Base-by-base conservation (phyloP, 2,113 vertebrate species). In the Campylorhamphus procurvoides region DNA sequence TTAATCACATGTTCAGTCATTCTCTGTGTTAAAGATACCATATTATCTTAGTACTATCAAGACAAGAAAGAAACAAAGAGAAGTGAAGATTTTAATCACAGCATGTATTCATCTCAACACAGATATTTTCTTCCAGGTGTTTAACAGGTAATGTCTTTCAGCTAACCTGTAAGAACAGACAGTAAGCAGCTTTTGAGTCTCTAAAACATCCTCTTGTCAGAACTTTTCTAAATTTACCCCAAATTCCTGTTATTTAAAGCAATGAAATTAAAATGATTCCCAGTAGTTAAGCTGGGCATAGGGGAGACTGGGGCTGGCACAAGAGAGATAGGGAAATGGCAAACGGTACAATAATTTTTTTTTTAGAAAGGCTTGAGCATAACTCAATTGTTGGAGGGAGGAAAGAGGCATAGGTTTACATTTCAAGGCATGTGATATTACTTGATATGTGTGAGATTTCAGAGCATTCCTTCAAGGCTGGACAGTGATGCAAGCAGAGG, bases 241-340 rank as follows among this genome's bases (percentile, higher is more conserved):
- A 86, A 59, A 59, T 42, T 42, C n/a, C 31, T 66, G 18, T 40
- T 59, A 46, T 42, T 67, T 77, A 35, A 72, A 82, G 53, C 24
- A 67, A 27, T 24, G 40, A 72, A 77, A 72, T 33, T 8, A 72
- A 72, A 60, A 55, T 50, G 3, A 37, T 62, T 83, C 27, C 40
- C 14, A 22, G 37, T 14, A 60, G 12, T 29, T 53, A 79, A 60
- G 40, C 14, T 66, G 18, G 11, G 12, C 14, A 10, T 27, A 63
- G 24, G 12, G 11, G 15, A 28, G 14, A 9, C 4, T 1, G 6
- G 10, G 3, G 6, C 7, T 25, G 40, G 24, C 40, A 33, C n/a
- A 39, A 72, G 28, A 25, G 24, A 79, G 35, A 44, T 4, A 42
- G 15, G 15, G 39, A 81, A 76, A 47, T 40, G 18, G 18, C 44